A percentile compares a stretch with the other conserved stretches of the same genome.
These are phyloP conservation scores for Rhagonycha lutea DNA, from an alignment of 2,888 invertebrate species.

Conservation along the genomic window DNA sequence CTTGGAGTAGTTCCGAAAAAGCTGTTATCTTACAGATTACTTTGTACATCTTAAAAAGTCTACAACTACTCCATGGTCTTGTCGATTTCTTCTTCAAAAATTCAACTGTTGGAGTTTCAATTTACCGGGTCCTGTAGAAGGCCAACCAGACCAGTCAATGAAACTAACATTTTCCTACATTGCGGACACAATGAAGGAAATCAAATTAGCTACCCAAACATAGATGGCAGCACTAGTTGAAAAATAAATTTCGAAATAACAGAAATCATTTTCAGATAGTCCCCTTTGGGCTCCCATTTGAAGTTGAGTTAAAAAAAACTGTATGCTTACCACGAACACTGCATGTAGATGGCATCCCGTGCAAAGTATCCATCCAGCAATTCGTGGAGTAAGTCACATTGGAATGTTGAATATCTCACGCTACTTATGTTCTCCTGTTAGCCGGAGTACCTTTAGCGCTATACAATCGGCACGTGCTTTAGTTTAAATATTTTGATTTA, in stretches of 20 bases:
- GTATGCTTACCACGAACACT: too few relatives aligned
- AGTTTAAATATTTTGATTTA: neutral
- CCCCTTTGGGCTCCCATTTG: neutral
- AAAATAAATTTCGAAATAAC: neutral
- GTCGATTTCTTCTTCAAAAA: neutral
- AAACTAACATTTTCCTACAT: neutral
- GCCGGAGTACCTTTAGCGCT: constrained; percentile 32
- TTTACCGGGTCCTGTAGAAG: too few relatives aligned
- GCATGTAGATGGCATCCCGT: neutral
- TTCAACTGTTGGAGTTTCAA: too few relatives aligned
- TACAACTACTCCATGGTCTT: neutral
- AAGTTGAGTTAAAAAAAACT: too few relatives aligned
- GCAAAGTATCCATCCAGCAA: neutral
- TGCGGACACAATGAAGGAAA: neutral
- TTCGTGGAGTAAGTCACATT: neutral
- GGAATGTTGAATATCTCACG: neutral
- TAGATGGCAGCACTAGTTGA: neutral
- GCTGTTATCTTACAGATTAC: neutral
- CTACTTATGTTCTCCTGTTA: constrained; percentile 22
- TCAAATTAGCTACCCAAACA: neutral
- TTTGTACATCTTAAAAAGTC: too few relatives aligned
- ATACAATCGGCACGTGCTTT: constrained; percentile 14
- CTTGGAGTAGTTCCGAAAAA: neutral
- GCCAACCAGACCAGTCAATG: too few relatives aligned
- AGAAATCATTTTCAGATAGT: neutral